Base-by-base conservation (phyloP, 2,113 vertebrate genomes). In the Charadrius vociferus region DNA sequence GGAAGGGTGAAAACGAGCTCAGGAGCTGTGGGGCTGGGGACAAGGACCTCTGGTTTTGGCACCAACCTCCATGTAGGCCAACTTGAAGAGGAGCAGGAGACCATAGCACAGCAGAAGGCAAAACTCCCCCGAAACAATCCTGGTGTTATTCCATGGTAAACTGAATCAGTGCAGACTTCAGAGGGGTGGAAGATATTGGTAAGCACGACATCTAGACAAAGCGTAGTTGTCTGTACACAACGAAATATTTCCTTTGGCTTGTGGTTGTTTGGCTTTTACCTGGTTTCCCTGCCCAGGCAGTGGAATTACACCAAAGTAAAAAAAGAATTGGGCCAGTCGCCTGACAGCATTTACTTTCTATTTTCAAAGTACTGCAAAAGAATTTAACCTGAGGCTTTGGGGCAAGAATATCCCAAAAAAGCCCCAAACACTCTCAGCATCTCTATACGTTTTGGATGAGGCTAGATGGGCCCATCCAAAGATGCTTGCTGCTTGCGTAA, bases 181-280 rank as follows among this genome's bases (percentile, higher is more conserved):
- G 66, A 37, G 3, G 1, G 2, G 9, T 61, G 90, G 78, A 89
- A 80, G 58, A 7, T 90, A 9, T 8, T 56, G 78, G 87, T 81
- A 63, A 90, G 49, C 52, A 14, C 2, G 4, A 47, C 52, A 45
- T 14, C 17, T 22, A 32, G 65, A 63, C 59, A 59, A 56, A 75
- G 93, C 6, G 1, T 7, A 32, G 65, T 3, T 71, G 67, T 30
- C 50, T 63, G 52, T 55, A 27, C 58, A 56, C 61, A 71, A 8
- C 59, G 68, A 71, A 30, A 10, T 65, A 29, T 53, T 94, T 91
- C 93, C 73, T 88, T 67, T 87, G 80, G 37, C 65, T 71, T 72
- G 30, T 32, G 56, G 52, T 43, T 67, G 56, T 1, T 56, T 68
- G 74, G 79, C 87, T 49, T 26, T 81, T 89, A 93, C 87, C 89